Conservation (phyloP, 2,113 vertebrate species). For the Rhynchomys soricoides region DNA sequence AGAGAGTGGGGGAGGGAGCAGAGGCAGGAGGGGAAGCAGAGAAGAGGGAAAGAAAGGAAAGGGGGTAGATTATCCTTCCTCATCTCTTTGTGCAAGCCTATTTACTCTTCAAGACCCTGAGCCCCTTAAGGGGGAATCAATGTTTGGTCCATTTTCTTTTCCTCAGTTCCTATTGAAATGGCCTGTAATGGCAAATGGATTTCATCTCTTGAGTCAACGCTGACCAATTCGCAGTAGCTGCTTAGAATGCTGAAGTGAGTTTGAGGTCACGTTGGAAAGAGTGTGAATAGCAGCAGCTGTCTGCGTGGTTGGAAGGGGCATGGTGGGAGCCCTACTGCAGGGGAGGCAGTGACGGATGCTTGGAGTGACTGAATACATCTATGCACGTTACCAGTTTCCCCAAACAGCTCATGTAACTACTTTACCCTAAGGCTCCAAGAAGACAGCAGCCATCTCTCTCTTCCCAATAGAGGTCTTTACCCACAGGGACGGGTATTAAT, state of each 20-base stretch:
- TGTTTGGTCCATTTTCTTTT: slow-evolving; percentile 54
- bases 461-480: background rate
- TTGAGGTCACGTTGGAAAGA: background rate
- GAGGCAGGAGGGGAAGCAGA: background rate
- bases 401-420: background rate
- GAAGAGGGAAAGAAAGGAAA: background rate
- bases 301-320: background rate
- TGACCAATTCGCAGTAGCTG: slow-evolving; percentile 30
- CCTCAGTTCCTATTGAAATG: slow-evolving; percentile 29
- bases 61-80: background rate
- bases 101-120: slow-evolving; percentile 20
- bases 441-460: background rate
- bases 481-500: background rate
- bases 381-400: background rate
- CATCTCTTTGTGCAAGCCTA: background rate
- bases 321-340: background rate
- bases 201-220: slow-evolving; percentile 48
- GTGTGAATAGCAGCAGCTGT: background rate
- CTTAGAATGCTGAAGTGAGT: slow-evolving; percentile 11
- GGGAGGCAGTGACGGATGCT: background rate
- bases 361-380: background rate
- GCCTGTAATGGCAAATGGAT: slow-evolving; percentile 34
- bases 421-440: background rate
- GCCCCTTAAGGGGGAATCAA: slow-evolving; percentile 44
- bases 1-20: background rate